Percentiles rank a stretch among this genome's conserved stretches.
Evolutionary conservation across 2,888 invertebrate genomes (phyloP).

Genomic region (Athetis lepigone): DNA sequence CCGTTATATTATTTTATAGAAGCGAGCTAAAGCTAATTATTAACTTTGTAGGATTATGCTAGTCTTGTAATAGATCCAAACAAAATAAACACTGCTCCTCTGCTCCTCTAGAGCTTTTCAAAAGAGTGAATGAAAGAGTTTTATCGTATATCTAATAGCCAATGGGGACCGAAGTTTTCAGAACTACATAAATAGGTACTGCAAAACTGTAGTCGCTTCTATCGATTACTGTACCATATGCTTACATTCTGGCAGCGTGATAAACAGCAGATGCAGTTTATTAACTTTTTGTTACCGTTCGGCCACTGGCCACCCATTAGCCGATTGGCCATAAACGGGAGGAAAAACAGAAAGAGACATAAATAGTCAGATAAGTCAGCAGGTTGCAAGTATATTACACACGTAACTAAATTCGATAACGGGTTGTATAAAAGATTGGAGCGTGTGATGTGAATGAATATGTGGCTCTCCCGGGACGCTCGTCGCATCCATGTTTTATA

Average conservation of each 20-base stretch:
- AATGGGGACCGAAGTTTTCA: too few relatives aligned
- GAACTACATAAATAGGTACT: not conserved
- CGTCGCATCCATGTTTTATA: constrained; percentile 59
- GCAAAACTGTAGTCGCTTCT: not conserved
- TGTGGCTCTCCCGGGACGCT: constrained; percentile 45
- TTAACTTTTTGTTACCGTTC: constrained; percentile 23
- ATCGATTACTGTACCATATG: constrained; percentile 2
- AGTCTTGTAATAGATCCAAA: not conserved
- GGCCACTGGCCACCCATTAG: constrained; percentile 20
- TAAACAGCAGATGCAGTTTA: constrained; percentile 33
- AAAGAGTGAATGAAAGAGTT: not conserved
- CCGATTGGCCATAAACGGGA: constrained; percentile 32
- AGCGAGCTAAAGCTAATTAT: not conserved
- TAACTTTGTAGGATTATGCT: not conserved
- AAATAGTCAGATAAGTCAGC: constrained; percentile 8
- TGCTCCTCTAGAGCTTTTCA: not conserved
- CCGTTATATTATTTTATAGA: constrained; percentile 8
- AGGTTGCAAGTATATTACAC: constrained; percentile 38
- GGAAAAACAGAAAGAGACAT: constrained; percentile 17
- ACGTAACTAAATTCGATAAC: constrained; percentile 53
- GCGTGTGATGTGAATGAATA: constrained; percentile 49
- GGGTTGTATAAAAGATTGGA: constrained; percentile 51
- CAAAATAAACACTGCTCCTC: not conserved
- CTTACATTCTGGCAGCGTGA: constrained; percentile 10
- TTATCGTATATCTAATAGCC: too few relatives aligned